Evolutionary conservation across 2,888 invertebrate species (phyloP), one percentile per base, ranked within the genome.

Genomic region (Halocaridina rubra): DNA sequence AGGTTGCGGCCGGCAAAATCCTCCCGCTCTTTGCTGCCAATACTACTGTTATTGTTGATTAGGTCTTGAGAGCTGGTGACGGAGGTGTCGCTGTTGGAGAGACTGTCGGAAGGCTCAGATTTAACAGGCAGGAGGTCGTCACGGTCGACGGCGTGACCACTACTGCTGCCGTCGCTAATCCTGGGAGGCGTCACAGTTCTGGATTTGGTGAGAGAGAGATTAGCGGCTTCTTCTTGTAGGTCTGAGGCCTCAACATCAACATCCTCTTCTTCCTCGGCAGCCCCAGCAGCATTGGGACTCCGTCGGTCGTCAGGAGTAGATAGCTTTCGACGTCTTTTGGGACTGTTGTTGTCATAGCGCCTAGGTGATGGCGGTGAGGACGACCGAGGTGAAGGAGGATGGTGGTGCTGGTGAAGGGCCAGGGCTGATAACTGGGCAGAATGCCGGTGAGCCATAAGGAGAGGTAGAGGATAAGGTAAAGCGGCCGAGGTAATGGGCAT

Each of bases 191-290:
- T 32, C 29, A 30, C 53, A 16, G 46, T 13, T 27, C 79, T 30
- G 32, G 53, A 27, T 27, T 67, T 30, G 13, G 53, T 32, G 22
- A 69, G 19, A 32, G 69, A 19, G 3, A 80, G 53, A 19, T 71
- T 71, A 22, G 79, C 69, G n/a, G 77, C 69, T 71, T 76, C 81
- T 5, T 82, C 81, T 1, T 53, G 77, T 10, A 76, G 76, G n/a
- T 82, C 81, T 0, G 81, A 67, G 16, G 86, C 86, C n/a, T 87
- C 87, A 1, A 86, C 81, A 29, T 86, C 86, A 16, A 85, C 82
- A 10, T 87, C 87, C 27, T 87, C 87, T 19, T 87, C 87, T 46
- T 87, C 87, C 1, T 87, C 86, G 8, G 85, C 85, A 3, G 27
- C 80, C 27, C 64, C 69, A 53, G 29, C 39, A 24, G 22, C 30